Base-by-base conservation (phyloP, 2,888 invertebrate species). In the Apotomis turbidana region DNA sequence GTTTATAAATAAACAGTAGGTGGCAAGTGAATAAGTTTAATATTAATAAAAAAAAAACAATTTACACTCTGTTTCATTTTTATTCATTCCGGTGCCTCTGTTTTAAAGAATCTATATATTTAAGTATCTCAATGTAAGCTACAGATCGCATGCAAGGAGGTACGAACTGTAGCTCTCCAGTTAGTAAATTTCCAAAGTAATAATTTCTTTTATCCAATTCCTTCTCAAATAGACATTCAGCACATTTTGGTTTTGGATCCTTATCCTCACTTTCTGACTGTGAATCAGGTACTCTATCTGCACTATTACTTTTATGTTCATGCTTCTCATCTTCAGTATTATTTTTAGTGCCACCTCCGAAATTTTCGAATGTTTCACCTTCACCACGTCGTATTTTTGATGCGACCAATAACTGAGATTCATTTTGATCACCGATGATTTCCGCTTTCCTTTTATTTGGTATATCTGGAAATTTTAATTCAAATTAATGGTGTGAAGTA, bases 171-270 rank as follows among this genome's bases (percentile, higher is more conserved):
- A 61, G 49, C 10, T 49, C 61, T 61, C 49, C 49, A 61, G 15
- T 61, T 10, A 61, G 10, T 61, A 61, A 61, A 61, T 61, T 61
- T 61, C 61, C 61, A 61, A 61, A 61, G 10, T 61, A 61, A 10
- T 61, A 61, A 61, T 61, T 61, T 61, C 46, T 61, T 61, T 49
- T 61, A 61, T 61, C 61, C 10, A 61, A 61, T 10, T 61, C 61
- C 61, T 61, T 61, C 10, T 61, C 61, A 61, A 61, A 61, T 6
- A 61, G 4, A 61, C 61, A 61, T 61, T 61, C 3, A 61, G 10
- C 49, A 61, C 59, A 59, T 59, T 61, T 61, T 61, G 61, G 61
- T n/a, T 61, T 61, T 10, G 41, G 41, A 41, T 41, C 41, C 41
- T 41, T 41, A 41, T 61, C 61, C 61, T 49, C 61, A 61, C 49